Base-by-base conservation (phyloP, 2,888 invertebrate species). In the Onthophagus sagittarius region DNA sequence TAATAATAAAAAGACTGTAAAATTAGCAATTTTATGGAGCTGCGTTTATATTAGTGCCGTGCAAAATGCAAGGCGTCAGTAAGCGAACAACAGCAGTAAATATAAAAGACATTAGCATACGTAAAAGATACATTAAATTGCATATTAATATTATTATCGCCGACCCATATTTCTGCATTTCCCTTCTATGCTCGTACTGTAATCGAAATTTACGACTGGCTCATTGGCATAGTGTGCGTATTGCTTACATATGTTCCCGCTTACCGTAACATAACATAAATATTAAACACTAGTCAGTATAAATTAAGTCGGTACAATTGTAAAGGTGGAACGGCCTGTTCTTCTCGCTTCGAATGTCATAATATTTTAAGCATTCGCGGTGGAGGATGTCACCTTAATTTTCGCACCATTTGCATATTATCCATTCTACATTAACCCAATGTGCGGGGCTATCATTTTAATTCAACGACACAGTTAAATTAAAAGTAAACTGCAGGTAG, bases 221-320 rank as follows among this genome's bases (percentile, higher is more conserved):
- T 67, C 32, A 15, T 67, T 31, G 23, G 67, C 32, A 23, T 32
- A 32, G 32, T 67, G 32, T 67, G 67, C 67, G 23, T 67, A 67
- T 67, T 67, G 32, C 67, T 67, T 67, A 67, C 67, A 67, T 23
- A 67, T 67, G 67, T 67, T 67, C 32, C 67, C 67, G 67, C 32
- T 67, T 67, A 67, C 67, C 23, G 67, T 67, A 67, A 67, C 67
- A 67, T 67, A 31, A 32, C 67, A 67, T 67, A 67, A 67, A 23
- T 67, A 67, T 67, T 67, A 67, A 23, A 67, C 31, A 23, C 67
- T 31, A 15, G 67, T 9, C 39, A n/a, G 67, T 67, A 67, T 67
- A 23, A 67, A 67, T 67, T 67, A 67, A 67, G 23, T 31, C 23
- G 67, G 67, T 67, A 32, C 67, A 67, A 31, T 31, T 23, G 67